Percentiles rank a stretch among this genome's conserved stretches.
Conservation (phyloP, 30 jellyfish, hydroid and myxozoan genomes). For the Mastigias papua region DNA sequence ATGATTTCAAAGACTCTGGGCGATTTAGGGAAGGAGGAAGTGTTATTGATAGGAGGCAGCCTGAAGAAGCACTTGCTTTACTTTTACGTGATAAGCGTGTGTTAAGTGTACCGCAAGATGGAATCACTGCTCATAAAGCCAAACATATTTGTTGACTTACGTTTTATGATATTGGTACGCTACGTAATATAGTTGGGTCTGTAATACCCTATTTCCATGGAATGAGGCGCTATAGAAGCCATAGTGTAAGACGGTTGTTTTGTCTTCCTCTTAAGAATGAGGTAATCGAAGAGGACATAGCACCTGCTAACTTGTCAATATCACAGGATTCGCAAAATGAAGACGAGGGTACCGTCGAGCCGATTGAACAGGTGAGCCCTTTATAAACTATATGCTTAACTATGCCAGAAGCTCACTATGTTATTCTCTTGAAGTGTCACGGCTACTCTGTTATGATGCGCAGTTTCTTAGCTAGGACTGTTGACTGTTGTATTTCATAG, state of each 20-base stretch:
- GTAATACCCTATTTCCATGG: not conserved
- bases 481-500: too few relatives aligned
- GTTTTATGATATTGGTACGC: too few relatives aligned
- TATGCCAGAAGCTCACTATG: too few relatives aligned
- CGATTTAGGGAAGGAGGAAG: not conserved
- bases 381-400: not conserved
- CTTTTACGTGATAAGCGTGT: not conserved
- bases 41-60: not conserved
- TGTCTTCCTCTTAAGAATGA: constrained; percentile 48
- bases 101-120: not conserved
- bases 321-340: constrained; percentile 5
- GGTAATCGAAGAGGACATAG: constrained; percentile 20
- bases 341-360: constrained; percentile 41
- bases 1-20: not conserved
- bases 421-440: too few relatives aligned
- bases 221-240: not conserved
- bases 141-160: not conserved
- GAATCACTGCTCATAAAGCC: not conserved
- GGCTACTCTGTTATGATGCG: too few relatives aligned
- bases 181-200: not conserved
- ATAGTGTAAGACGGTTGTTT: constrained; percentile 3
- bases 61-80: not conserved
- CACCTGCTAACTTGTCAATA: not conserved
- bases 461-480: too few relatives aligned
- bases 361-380: constrained; percentile 49